phyloP scores from a whole-genome alignment of 2,113 vertebrate species.

The Hystrix cristata region DNA sequence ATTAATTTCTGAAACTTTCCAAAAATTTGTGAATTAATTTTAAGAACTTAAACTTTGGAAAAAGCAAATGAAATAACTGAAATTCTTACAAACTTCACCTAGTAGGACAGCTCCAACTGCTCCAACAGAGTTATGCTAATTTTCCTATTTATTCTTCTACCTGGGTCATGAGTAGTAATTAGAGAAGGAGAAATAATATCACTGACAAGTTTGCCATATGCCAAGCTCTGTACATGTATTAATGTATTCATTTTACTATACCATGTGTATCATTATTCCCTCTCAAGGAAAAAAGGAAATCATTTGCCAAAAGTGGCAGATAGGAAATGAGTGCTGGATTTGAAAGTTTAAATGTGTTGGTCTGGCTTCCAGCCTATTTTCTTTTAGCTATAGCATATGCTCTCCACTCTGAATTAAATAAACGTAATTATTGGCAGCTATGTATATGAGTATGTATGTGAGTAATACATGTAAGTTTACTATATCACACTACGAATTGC shows the following conservation, averaged over 20 bases:
- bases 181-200: neutral
- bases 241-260: neutral
- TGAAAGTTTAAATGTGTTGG: conserved; percentile 50
- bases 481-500: conserved; percentile 7
- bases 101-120: neutral
- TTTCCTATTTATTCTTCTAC: neutral
- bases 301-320: conserved; percentile 43
- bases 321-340: conserved; percentile 46
- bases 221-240: neutral
- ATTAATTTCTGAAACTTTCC: neutral
- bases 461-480: neutral
- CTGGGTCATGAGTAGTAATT: neutral
- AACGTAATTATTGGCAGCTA: conserved; percentile 25
- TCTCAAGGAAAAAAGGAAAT: neutral
- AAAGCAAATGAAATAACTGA: neutral
- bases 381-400: conserved; percentile 34
- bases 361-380: conserved; percentile 43
- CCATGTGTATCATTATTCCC: neutral
- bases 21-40: neutral
- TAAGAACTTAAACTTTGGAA: neutral
- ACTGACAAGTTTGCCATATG: neutral
- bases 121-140: neutral
- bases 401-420: conserved; percentile 38
- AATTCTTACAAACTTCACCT: neutral
- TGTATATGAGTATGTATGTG: neutral